These are phyloP conservation scores for Phalacrocorax brasilianus DNA, from an alignment of 2,113 vertebrate genomes.

Conservation along the genomic window DNA sequence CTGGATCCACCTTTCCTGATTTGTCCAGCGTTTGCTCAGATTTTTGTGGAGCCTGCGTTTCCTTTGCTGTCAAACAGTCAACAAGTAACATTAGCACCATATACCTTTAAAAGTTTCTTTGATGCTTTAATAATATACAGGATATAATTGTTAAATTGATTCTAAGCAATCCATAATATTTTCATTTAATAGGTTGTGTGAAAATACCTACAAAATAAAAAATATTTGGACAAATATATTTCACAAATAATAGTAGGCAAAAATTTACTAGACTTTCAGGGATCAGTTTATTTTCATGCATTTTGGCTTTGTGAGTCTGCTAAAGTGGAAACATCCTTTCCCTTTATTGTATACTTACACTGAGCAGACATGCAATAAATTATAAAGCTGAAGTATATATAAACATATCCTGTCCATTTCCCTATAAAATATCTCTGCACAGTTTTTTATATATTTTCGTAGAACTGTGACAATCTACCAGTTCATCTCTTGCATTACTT, in stretches of 20 bases:
- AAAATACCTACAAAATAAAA: background rate
- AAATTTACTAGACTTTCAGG: background rate
- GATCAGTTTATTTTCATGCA: background rate
- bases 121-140: background rate
- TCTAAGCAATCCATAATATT: background rate
- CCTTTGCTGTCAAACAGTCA: background rate
- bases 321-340: background rate
- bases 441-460: background rate
- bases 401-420: background rate
- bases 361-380: background rate
- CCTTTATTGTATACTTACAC: background rate
- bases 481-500: background rate
- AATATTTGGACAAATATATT: background rate
- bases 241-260: background rate
- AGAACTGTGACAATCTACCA: background rate
- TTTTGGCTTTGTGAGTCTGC: background rate
- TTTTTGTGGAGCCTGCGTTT: background rate
- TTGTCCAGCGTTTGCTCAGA: background rate
- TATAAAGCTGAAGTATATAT: background rate
- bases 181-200: background rate
- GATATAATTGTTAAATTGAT: background rate
- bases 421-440: background rate
- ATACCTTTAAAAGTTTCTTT: background rate
- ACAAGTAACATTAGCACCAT: background rate
- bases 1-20: background rate